phyloP scores from a whole-genome alignment of 2,888 invertebrate genomes.

The Lamellibrachia satsuma region DNA sequence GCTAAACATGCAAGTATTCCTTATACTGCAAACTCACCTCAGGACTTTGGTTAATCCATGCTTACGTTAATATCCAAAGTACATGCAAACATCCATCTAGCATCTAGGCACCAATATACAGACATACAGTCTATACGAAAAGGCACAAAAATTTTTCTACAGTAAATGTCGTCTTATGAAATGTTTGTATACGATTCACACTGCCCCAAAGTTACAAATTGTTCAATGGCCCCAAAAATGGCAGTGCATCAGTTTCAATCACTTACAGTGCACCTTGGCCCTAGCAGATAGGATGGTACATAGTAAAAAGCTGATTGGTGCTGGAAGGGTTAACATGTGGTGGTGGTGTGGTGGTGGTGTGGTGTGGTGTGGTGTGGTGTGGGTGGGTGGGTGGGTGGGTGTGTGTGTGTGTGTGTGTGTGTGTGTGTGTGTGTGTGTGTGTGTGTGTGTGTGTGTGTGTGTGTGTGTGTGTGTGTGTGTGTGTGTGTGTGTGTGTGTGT shows the following conservation, averaged over 20 bases:
- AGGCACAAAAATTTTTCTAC: background rate
- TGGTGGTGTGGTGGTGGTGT: background rate
- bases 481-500: background rate
- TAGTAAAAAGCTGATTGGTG: background rate
- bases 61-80: background rate
- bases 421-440: conserved; percentile 25
- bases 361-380: background rate
- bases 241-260: background rate
- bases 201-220: background rate
- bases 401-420: conserved; percentile 21
- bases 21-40: background rate
- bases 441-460: conserved; percentile 17
- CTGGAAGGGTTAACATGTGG: background rate
- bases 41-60: background rate
- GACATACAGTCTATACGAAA: background rate
- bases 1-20: background rate
- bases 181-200: background rate
- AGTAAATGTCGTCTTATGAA: background rate
- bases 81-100: background rate
- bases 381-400: background rate
- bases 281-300: background rate
- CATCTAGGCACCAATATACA: background rate
- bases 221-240: background rate
- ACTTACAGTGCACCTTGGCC: background rate
- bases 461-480: conserved; percentile 19